Evolutionary conservation across 2,113 vertebrate species (phyloP), one percentile per base, ranked within the genome.

Genomic region (Chaenogobius annularis): DNA sequence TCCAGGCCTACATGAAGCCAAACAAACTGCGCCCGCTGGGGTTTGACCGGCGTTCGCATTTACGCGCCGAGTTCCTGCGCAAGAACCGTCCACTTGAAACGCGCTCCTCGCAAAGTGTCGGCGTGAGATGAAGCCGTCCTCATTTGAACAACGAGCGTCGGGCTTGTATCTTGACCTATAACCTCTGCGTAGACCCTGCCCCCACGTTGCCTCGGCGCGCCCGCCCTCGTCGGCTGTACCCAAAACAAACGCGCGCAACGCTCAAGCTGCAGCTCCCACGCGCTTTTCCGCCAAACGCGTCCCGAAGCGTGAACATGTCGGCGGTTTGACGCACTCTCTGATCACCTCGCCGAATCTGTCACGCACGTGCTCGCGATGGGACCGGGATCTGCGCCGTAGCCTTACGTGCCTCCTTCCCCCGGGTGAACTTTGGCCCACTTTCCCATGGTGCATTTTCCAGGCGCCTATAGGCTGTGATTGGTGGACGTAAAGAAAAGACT

Each of bases 101-200:
- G 61, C 61, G n/a, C 35, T 4, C 61, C 1, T 20, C 5, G 61
- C 17, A 40, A 5, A 6, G 15, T 10, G 17, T 63, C n/a, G 4
- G 35, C 19, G 5, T 10, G 14, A 20, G 35, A 63, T 63, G 20
- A 63, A n/a, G 78, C 72, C 72, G 70, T 73, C 74, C 75, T 77
- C 61, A 90, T 80, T 87, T 89, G 76, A 73, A 86, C 82, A n/a
- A 69, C 73, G 74, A 80, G 86, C 74, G 93, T 93, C 93, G 92
- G 92, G 92, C 91, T 92, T 79, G 88, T 63, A n/a, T 37, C 17
- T 37, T 91, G 93, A 94, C 95, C 95, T 94, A 61, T 89, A 81
- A 93, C 93, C 92, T 80, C 75, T 48, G 85, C 64, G 79, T 26
- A 58, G 84, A 91, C 85, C 87, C 88, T 87, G 80, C 86, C 88